Evolutionary conservation across 2,113 vertebrate genomes (phyloP), one percentile per base, ranked within the genome.

Genomic region (Mastomys natalensis): DNA sequence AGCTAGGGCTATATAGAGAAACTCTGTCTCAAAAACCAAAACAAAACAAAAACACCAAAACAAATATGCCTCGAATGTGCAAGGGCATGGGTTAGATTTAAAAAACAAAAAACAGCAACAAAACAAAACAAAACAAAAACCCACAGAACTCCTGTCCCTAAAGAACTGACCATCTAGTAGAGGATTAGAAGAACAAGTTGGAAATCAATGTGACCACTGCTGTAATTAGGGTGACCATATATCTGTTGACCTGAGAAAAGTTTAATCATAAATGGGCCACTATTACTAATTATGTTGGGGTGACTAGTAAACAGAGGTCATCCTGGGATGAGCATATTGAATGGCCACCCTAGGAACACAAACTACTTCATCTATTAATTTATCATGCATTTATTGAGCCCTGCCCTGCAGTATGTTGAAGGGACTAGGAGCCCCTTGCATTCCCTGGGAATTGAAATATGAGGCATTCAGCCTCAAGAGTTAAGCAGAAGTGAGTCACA

Each of bases 231-330:
- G 31, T 95, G 51, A 87, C 90, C 74, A 15, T 68, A 76, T 92
- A 93, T 90, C 80, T 93, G 93, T 72, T 93, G 95, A 58, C 66
- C 48, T 80, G 72, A 93, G 86, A 95, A 58, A 96, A 90, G n/a
- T 90, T 89, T 85, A 53, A 94, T 80, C 70, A 48, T 88, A 76
- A 95, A 91, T 88, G 73, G 40, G 64, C 6, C 48, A 73, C 58
- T 68, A 48, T 72, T 91, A 87, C 45, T 80, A 80, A 96, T 92
- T 88, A 43, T 11, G 7, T 80, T 85, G 51, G 34, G 45, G 66
- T 90, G 58, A 62, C 31, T 88, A 34, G 37, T 74, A 51, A 95
- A 81, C 55, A 87, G 55, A 73, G 48, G 66, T 66, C 55, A 70
- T 58, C 3, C 15, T 78, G 73, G 74, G 34, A 43, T 51, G 53